Conservation (phyloP, 2,113 vertebrate species). For the Turdus rufiventris region DNA sequence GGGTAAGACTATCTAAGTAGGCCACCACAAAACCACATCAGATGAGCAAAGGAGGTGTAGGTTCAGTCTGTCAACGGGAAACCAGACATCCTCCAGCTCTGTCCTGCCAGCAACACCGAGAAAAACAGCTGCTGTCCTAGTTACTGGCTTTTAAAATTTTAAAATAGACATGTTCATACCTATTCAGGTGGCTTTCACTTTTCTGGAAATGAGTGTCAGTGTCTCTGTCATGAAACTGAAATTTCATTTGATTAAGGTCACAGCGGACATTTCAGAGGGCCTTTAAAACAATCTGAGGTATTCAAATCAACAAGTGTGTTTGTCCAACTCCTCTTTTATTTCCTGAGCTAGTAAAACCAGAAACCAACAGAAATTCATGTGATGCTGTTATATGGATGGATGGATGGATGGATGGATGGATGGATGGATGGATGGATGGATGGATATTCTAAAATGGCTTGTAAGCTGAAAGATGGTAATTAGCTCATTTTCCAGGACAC, state of each 20-base stretch:
- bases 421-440: background rate
- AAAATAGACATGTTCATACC: accelerated
- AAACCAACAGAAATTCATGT: background rate
- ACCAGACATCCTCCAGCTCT: background rate
- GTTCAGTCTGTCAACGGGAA: background rate
- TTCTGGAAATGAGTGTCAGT: background rate
- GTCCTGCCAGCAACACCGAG: background rate
- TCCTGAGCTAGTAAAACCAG: background rate
- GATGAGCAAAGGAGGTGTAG: background rate
- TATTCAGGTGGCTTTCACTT: background rate
- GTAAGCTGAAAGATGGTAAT: background rate
- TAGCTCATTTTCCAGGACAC: background rate
- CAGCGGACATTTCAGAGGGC: background rate
- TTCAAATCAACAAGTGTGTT: background rate
- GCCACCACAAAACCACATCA: constrained; percentile 6
- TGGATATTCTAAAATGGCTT: background rate
- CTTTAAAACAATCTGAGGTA: background rate
- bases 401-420: background rate
- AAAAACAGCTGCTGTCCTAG: background rate
- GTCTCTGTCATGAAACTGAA: background rate
- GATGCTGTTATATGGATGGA: background rate
- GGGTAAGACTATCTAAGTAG: background rate
- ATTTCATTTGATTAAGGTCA: background rate
- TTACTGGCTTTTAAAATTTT: background rate
- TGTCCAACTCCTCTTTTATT: background rate